Evolutionary conservation across 2,888 invertebrate species (phyloP).

Genomic region (Dorcus hopei): DNA sequence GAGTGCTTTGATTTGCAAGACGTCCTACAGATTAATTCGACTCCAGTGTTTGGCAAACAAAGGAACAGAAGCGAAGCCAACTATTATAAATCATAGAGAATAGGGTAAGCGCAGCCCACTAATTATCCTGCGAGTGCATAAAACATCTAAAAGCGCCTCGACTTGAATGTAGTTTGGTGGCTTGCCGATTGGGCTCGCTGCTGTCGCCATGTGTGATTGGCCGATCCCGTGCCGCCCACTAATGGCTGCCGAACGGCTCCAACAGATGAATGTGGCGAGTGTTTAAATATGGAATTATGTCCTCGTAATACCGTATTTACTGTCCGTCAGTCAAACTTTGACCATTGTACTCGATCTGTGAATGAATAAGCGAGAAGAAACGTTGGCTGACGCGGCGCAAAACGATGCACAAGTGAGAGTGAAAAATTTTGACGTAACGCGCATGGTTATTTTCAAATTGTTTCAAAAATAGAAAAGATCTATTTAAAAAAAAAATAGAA

Average conservation of each 20-base stretch:
- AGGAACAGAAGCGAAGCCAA: conserved; percentile 26
- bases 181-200: conserved; percentile 33
- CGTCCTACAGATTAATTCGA: conserved; percentile 13
- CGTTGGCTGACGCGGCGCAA: too few relatives aligned
- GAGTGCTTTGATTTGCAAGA: conserved; percentile 15
- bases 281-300: conserved; percentile 12
- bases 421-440: too few relatives aligned
- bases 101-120: conserved; percentile 32
- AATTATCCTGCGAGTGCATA: conserved; percentile 27
- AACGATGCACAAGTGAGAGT: too few relatives aligned
- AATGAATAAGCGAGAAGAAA: not conserved
- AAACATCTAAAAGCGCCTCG: conserved; percentile 21
- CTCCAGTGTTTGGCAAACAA: conserved; percentile 13
- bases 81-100: conserved; percentile 30
- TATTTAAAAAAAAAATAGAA: too few relatives aligned
- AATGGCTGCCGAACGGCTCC: conserved; percentile 36
- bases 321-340: conserved; percentile 6
- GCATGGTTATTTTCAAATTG: too few relatives aligned
- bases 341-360: not conserved
- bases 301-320: conserved; percentile 7
- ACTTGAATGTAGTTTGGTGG: conserved; percentile 25
- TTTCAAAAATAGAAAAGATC: too few relatives aligned
- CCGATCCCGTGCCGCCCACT: conserved; percentile 36
- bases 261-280: conserved; percentile 14
- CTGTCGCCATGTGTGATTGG: conserved; percentile 35